Conservation (phyloP, 2,797 vertebrate species). For the Diceros bicornis region DNA sequence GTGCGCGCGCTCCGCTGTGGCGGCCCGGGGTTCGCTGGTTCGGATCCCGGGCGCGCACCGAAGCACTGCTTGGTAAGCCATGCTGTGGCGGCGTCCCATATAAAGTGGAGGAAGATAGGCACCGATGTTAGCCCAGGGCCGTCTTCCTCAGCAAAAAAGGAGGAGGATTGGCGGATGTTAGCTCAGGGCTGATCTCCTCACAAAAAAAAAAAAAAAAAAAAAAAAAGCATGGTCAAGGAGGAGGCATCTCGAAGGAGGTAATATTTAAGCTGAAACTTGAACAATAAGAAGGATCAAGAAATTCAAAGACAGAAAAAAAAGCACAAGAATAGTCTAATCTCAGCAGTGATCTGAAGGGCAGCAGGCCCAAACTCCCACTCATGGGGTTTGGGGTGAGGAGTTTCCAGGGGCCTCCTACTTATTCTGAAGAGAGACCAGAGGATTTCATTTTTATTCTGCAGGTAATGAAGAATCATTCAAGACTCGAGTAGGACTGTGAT, state of each 20-base stretch:
- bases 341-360: background rate
- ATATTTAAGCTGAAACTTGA: conserved; percentile 4
- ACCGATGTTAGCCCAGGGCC: too few relatives aligned
- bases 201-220: too few relatives aligned
- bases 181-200: too few relatives aligned
- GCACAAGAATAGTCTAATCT: background rate
- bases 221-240: background rate
- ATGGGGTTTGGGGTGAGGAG: background rate
- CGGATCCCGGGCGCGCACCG: too few relatives aligned
- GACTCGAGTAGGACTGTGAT: background rate
- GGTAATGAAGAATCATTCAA: conserved; percentile 7
- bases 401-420: background rate
- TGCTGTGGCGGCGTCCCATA: too few relatives aligned
- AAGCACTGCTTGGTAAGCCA: too few relatives aligned
- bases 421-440: background rate
- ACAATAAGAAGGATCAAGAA: conserved; percentile 19
- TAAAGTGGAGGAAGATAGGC: too few relatives aligned
- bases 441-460: background rate
- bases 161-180: too few relatives aligned
- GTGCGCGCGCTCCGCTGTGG: too few relatives aligned
- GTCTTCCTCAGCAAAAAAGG: too few relatives aligned
- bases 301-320: conserved; percentile 25
- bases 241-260: background rate
- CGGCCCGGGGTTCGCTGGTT: too few relatives aligned
- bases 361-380: background rate